Conservation (phyloP, 2,113 vertebrate genomes). For the Cygnus buccinator region DNA sequence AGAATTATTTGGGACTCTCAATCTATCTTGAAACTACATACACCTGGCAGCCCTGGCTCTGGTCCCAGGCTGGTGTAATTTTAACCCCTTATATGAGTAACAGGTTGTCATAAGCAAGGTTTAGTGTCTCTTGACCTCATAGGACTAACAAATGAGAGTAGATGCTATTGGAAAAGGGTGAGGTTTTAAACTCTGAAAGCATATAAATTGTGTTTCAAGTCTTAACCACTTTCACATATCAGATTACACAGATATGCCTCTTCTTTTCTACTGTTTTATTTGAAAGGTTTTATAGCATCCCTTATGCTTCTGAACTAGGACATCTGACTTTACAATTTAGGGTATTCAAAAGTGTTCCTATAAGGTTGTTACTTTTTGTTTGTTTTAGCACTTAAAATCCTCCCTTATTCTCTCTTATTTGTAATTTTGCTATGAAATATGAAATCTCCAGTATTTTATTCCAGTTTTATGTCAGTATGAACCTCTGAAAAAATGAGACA, state of each 20-base stretch:
- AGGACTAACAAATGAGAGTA: neutral
- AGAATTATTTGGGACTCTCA: neutral
- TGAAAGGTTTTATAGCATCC: neutral
- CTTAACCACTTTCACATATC: neutral
- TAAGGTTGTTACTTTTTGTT: neutral
- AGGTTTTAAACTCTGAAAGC: neutral
- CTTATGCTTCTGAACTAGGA: neutral
- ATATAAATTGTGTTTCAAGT: neutral
- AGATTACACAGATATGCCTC: neutral
- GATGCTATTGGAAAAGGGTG: neutral
- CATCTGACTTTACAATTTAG: neutral
- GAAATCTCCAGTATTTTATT: neutral
- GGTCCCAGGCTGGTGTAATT: constrained; percentile 16
- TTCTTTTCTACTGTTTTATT: neutral
- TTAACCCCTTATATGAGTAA: neutral
- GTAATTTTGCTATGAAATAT: neutral
- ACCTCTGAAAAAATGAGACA: neutral
- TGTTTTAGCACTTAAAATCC: neutral
- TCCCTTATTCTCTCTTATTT: neutral
- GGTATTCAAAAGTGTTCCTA: neutral
- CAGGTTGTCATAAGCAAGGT: neutral
- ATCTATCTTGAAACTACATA: neutral
- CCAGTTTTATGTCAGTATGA: neutral
- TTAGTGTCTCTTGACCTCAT: neutral
- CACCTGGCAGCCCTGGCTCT: neutral